Conservation (phyloP, 2,888 invertebrate species). For the Chouioia cunea region DNA sequence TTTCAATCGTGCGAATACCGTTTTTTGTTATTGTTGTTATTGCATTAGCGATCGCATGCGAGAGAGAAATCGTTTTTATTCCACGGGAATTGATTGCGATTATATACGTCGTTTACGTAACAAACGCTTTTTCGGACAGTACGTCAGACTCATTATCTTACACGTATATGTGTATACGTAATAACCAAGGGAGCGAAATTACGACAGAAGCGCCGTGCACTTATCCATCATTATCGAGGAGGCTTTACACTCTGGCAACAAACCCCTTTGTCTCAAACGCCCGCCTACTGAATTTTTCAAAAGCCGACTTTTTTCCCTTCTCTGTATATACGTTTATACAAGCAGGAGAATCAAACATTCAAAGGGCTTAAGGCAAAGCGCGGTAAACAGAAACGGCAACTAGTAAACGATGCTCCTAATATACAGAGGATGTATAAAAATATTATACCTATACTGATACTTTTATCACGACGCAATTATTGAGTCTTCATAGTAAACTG, state of each 20-base stretch:
- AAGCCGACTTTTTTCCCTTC: slow-evolving; percentile 3
- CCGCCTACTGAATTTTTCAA: slow-evolving; percentile 28
- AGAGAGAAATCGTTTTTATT: background rate
- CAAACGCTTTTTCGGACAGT: background rate
- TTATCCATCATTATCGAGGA: slow-evolving; percentile 14
- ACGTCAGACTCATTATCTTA: no score
- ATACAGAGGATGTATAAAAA: background rate
- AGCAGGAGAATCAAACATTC: slow-evolving; percentile 26
- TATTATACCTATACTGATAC: no score
- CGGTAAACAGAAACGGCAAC: slow-evolving; percentile 27
- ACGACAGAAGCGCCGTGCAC: no score
- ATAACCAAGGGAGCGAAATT: no score
- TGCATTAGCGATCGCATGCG: background rate
- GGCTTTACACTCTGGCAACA: slow-evolving; percentile 23
- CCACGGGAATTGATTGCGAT: slow-evolving; percentile 18
- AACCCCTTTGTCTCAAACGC: slow-evolving; percentile 2
- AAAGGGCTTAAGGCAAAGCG: background rate
- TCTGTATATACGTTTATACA: no score
- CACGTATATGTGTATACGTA: no score
- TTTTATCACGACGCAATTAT: no score
- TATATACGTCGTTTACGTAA: slow-evolving; percentile 4
- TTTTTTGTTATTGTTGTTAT: background rate
- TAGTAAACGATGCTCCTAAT: background rate
- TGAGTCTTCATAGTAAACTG: no score
- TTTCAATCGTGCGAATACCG: slow-evolving; percentile 19